Percentiles rank a stretch among this genome's conserved stretches.
These are phyloP conservation scores for Montifringilla adamsi DNA, from an alignment of 2,113 vertebrate species.

Conservation along the genomic window DNA sequence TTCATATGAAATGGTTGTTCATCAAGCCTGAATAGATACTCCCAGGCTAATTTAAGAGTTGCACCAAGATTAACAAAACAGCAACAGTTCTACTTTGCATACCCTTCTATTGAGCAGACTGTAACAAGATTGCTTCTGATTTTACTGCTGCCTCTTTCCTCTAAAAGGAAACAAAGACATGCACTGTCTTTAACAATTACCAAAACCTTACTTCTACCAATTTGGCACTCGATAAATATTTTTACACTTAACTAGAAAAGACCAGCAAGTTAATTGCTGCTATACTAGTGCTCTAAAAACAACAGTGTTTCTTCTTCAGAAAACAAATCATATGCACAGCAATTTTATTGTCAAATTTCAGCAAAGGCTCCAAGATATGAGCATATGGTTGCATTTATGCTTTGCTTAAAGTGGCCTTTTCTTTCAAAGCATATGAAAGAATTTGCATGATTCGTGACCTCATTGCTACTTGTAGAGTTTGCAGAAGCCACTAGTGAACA, in stretches of 20 bases:
- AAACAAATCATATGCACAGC: background rate
- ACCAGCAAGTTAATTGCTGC: background rate
- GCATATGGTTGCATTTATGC: slow-evolving; percentile 58
- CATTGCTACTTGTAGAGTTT: slow-evolving; percentile 2
- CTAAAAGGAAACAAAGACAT: background rate
- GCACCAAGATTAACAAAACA: background rate
- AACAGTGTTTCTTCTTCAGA: background rate
- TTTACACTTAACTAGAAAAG: background rate
- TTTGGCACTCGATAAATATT: background rate
- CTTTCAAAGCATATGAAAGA: slow-evolving; percentile 20
- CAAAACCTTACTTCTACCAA: background rate
- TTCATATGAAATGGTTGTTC: background rate
- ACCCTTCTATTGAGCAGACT: background rate
- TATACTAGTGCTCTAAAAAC: background rate
- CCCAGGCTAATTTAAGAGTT: background rate
- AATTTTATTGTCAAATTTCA: slow-evolving; percentile 30
- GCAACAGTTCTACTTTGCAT: background rate
- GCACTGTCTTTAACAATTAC: background rate
- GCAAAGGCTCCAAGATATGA: background rate
- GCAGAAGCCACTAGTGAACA: slow-evolving; percentile 37
- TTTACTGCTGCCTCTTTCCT: background rate
- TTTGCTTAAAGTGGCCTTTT: slow-evolving; percentile 11
- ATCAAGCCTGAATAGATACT: background rate
- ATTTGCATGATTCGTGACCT: slow-evolving; percentile 27
- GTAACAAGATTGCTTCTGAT: background rate